Evolutionary conservation across 2,888 invertebrate species (phyloP).

Genomic region (Tridacna crocea): DNA sequence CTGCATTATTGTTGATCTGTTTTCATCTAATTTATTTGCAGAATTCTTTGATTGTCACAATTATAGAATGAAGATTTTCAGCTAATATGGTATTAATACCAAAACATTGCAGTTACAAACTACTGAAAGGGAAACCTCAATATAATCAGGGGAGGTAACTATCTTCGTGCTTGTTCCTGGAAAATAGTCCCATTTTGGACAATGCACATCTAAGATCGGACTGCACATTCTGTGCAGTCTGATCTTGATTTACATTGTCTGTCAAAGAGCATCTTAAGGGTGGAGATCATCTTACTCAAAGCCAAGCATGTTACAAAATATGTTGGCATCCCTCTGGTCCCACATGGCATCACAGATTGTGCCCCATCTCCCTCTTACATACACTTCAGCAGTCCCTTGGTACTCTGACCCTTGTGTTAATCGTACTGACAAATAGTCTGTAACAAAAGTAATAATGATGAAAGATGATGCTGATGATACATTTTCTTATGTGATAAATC

Average conservation of each 20-base stretch:
- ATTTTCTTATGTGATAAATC: background rate
- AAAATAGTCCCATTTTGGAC: background rate
- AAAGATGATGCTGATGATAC: background rate
- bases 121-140: no score
- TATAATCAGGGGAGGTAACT: no score
- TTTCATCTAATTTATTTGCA: no score
- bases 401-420: conserved; percentile 21
- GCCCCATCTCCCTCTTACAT: conserved; percentile 23
- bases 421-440: conserved; percentile 19
- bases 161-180: background rate
- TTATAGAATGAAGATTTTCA: no score
- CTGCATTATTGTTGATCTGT: no score
- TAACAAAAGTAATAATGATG: background rate
- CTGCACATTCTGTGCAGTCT: no score
- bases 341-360: conserved; percentile 16
- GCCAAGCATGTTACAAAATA: conserved; percentile 24
- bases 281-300: conserved; percentile 20
- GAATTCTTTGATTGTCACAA: no score
- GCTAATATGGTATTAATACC: no score
- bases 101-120: no score
- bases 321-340: conserved; percentile 18
- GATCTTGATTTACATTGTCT: no score
- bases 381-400: conserved; percentile 10
- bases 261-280: background rate
- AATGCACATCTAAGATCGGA: background rate